Percentiles rank a stretch among this genome's conserved stretches.
phyloP scores from a whole-genome alignment of 2,888 invertebrate genomes.

The Heliconius aoede region DNA sequence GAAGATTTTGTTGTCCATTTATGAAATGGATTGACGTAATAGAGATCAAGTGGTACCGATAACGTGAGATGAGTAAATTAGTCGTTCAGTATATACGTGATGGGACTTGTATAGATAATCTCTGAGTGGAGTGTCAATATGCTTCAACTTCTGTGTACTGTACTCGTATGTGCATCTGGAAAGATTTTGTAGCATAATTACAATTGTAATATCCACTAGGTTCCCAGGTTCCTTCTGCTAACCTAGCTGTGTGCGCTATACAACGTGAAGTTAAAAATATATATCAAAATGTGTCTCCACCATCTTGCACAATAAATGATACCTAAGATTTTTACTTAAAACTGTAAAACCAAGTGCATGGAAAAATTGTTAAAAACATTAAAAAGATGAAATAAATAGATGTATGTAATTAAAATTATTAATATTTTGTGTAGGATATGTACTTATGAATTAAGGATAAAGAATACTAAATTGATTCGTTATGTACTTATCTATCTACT shows the following conservation, averaged over 20 bases:
- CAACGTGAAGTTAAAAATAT: background rate
- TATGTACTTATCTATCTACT: background rate
- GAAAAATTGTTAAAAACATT: background rate
- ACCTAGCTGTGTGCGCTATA: background rate
- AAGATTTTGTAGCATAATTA: background rate
- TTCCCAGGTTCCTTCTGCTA: background rate
- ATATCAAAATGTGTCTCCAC: too few species aligned
- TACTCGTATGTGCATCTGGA: background rate
- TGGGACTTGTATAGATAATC: conserved; percentile 29
- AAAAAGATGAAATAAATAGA: background rate
- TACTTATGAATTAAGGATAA: background rate
- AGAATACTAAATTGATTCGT: background rate
- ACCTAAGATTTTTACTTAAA: too few species aligned
- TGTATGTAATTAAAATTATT: background rate
- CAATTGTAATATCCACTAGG: background rate
- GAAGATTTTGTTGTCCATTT: conserved; percentile 1
- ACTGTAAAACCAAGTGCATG: too few species aligned
- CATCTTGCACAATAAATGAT: too few species aligned
- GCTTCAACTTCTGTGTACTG: conserved; percentile 49
- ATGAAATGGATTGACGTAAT: conserved; percentile 29
- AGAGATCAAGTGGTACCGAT: conserved; percentile 36
- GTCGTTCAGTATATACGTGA: conserved; percentile 28
- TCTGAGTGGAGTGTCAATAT: conserved; percentile 55
- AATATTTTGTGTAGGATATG: background rate
- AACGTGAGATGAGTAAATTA: conserved; percentile 32